A percentile compares a stretch with the other conserved stretches of the same genome.
phyloP scores from a whole-genome alignment of 2,888 invertebrate genomes.

The Melanophora roralis region DNA sequence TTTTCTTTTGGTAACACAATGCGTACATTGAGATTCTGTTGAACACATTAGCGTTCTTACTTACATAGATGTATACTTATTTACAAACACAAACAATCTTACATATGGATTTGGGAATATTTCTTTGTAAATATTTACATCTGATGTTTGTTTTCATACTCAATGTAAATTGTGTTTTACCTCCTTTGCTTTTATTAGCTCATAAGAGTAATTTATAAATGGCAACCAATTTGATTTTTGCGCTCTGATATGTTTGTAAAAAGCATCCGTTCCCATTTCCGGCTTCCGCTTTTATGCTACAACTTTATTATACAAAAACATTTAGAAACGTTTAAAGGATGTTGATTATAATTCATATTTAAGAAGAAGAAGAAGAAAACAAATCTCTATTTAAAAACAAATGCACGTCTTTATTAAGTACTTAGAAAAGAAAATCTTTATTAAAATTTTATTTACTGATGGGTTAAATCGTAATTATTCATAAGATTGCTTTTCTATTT shows the following conservation, averaged over 20 bases:
- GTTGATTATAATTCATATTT: slow-evolving; percentile 47
- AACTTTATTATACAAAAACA: slow-evolving; percentile 47
- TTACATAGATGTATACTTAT: neutral
- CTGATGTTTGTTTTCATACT: neutral
- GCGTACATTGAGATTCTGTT: slow-evolving; percentile 15
- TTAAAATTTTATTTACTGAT: neutral
- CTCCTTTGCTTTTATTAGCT: slow-evolving; percentile 28
- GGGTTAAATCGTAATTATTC: slow-evolving; percentile 50
- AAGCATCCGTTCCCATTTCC: slow-evolving; percentile 72
- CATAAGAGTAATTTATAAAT: slow-evolving; percentile 56
- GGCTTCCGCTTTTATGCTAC: slow-evolving; percentile 67
- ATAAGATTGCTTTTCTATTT: slow-evolving; percentile 47
- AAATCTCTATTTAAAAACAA: neutral
- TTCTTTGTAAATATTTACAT: neutral
- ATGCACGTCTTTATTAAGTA: neutral
- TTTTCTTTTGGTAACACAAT: slow-evolving; percentile 25
- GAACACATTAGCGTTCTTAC: neutral
- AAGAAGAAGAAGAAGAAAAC: neutral
- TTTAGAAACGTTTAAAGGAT: slow-evolving; percentile 45
- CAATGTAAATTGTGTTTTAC: slow-evolving; percentile 29
- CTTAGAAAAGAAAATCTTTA: neutral
- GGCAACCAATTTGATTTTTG: slow-evolving; percentile 64
- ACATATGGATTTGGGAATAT: no score
- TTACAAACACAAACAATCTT: neutral
- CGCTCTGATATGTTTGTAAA: slow-evolving; percentile 63